Conservation (phyloP, 37 sponge, comb jelly and placozoan species). For the Bolinopsis microptera region DNA sequence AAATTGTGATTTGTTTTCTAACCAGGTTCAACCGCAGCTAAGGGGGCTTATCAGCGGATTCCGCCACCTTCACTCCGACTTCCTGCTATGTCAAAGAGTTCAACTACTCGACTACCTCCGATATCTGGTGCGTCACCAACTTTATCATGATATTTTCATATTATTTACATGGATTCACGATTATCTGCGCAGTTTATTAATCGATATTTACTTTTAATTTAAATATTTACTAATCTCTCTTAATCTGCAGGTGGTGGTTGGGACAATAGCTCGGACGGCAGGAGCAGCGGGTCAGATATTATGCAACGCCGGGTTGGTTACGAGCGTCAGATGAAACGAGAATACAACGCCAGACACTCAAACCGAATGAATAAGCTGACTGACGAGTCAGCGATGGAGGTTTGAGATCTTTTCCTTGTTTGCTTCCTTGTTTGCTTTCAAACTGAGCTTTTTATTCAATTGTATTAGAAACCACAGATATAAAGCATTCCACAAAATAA, state of each 20-base stretch:
- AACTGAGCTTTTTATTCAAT: background rate
- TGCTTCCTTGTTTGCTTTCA: background rate
- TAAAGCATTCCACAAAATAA: background rate
- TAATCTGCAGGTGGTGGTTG: conserved; percentile 33
- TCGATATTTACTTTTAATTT: no score
- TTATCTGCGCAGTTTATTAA: no score
- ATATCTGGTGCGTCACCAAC: conserved; percentile 9
- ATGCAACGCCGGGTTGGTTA: conserved; percentile 51
- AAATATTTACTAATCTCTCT: no score
- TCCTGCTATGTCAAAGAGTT: conserved; percentile 55
- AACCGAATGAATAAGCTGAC: conserved; percentile 54
- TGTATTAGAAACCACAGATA: background rate
- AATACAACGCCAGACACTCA: conserved; percentile 60
- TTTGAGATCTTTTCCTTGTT: background rate
- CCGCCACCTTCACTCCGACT: background rate
- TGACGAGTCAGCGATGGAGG: conserved; percentile 57
- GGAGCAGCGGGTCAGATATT: conserved; percentile 43
- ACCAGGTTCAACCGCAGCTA: conserved; percentile 10
- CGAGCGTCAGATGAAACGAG: conserved; percentile 62
- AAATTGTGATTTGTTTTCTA: background rate
- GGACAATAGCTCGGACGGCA: conserved; percentile 57
- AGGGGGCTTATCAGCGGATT: conserved; percentile 49
- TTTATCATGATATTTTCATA: background rate
- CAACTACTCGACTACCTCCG: conserved; percentile 56
- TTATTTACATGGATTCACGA: no score